Evolutionary conservation across 2,797 vertebrate species (phyloP), one percentile per base, ranked within the genome.

Genomic region (Balearica regulorum): DNA sequence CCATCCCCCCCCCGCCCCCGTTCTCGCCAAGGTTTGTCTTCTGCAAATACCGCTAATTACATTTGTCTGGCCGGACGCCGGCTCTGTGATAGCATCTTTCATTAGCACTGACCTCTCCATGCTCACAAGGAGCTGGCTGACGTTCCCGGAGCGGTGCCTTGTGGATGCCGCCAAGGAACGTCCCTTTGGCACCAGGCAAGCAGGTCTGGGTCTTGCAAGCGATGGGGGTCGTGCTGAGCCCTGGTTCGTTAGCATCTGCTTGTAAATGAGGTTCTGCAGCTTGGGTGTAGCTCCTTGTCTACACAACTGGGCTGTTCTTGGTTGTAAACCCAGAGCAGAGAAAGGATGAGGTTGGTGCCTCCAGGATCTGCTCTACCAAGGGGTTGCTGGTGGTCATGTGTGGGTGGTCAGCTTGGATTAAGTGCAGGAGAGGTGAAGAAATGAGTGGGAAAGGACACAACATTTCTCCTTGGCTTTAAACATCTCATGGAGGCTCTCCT

Each of bases 51-150:
- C 8, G 84, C 97, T 97, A 95, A 97, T 97, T 97, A 95, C 68
- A 51, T 93, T 91, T 49, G 93, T 60, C 61, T 87, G 95, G 96
- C 95, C 26, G 66, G 88, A 53, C 13, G 13, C 77, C 78, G 60
- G 81, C 82, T 94, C 94, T 46, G 70, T 57, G 96, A 97, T 94
- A 96, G 71, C 93, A 96, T 97, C 98, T 97, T 97, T 97, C 97
- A 96, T 98, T 96, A 97, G 90, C 20, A 0, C 70, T 85, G 95
- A 96, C 92, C 97, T 98, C 97, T 62, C 29, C 1, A 6, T 0
- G 19, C 87, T 83, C 26, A 1, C 87, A 77, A 95, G 94, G 95
- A 54, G 89, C 85, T 35, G 73, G 66, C 57, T 72, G 96, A 25
- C 3, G 28, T 85, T 75, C 77, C 77, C 80, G 1, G 66, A 66